phyloP scores from a whole-genome alignment of 1,140 invertebrate genomes.

The Thereuonema tuberculata region DNA sequence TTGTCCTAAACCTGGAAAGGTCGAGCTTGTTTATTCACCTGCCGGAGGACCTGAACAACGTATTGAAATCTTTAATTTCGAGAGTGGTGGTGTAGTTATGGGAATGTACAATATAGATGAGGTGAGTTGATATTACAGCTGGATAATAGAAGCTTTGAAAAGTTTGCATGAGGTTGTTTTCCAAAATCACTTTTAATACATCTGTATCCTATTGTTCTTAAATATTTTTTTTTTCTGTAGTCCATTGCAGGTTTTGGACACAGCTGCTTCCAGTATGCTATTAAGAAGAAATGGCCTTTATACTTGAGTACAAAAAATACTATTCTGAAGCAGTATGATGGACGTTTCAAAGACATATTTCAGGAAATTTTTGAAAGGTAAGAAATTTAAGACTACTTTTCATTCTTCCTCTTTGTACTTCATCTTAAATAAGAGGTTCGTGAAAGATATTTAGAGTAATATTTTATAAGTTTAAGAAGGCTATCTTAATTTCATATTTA shows the following conservation, averaged over 20 bases:
- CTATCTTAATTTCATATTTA: background rate
- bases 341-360: conserved; percentile 87
- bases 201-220: too few species aligned
- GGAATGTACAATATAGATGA: conserved; percentile 86
- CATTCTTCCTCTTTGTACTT: too few species aligned
- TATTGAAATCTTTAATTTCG: conserved; percentile 53
- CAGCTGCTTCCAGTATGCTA: conserved; percentile 63
- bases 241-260: conserved; percentile 69
- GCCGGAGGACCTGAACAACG: conserved; percentile 39
- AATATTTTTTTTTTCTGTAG: too few species aligned
- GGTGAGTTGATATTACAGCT: conserved; percentile 14
- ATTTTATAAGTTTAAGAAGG: background rate
- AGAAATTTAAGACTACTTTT: conserved; percentile 19
- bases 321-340: conserved; percentile 78
- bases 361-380: conserved; percentile 72
- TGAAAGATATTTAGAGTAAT: too few species aligned
- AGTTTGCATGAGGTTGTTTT: too few species aligned
- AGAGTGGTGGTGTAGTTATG: conserved; percentile 50
- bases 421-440: too few species aligned
- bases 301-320: conserved; percentile 86
- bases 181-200: too few species aligned
- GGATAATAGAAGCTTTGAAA: background rate
- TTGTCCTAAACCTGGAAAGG: conserved; percentile 50
- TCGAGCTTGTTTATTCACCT: conserved; percentile 51
- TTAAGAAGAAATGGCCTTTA: conserved; percentile 67